These are phyloP conservation scores for Diaphora mendica DNA, from an alignment of 2,888 invertebrate genomes.

Conservation along the genomic window DNA sequence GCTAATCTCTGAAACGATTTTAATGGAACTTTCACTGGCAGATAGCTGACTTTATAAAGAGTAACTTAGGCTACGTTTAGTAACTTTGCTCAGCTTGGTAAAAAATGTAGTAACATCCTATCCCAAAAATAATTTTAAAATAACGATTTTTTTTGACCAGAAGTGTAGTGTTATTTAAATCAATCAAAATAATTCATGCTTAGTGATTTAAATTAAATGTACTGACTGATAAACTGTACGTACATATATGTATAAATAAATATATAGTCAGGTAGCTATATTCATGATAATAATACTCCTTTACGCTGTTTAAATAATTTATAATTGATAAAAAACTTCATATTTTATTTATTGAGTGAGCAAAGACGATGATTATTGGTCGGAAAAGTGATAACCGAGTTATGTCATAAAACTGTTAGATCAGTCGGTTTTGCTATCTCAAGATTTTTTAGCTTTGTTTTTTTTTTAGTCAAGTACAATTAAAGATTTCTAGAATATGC, in stretches of 20 bases:
- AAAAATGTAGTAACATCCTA: too few species aligned
- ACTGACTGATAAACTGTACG: constrained; percentile 1
- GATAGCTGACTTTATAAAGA: too few species aligned
- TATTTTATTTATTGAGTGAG: background rate
- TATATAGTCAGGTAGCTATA: constrained; percentile 3
- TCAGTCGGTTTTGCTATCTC: background rate
- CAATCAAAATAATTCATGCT: background rate
- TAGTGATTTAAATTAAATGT: background rate
- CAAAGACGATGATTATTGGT: background rate
- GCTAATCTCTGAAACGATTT: too few species aligned
- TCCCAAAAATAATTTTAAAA: too few species aligned
- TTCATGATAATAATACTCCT: constrained; percentile 11
- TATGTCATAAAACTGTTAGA: background rate
- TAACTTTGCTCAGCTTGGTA: too few species aligned
- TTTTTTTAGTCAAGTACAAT: background rate
- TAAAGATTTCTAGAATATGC: too few species aligned
- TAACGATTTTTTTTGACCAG: background rate
- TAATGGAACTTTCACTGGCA: too few species aligned
- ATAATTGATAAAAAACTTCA: constrained; percentile 4
- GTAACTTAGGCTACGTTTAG: too few species aligned
- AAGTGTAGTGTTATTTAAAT: background rate
- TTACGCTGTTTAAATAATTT: background rate
- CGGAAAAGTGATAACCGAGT: background rate
- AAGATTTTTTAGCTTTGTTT: background rate
- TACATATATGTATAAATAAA: background rate